Evolutionary conservation across 1,140 invertebrate species (phyloP).

Genomic region (Eurosta solidaginis): DNA sequence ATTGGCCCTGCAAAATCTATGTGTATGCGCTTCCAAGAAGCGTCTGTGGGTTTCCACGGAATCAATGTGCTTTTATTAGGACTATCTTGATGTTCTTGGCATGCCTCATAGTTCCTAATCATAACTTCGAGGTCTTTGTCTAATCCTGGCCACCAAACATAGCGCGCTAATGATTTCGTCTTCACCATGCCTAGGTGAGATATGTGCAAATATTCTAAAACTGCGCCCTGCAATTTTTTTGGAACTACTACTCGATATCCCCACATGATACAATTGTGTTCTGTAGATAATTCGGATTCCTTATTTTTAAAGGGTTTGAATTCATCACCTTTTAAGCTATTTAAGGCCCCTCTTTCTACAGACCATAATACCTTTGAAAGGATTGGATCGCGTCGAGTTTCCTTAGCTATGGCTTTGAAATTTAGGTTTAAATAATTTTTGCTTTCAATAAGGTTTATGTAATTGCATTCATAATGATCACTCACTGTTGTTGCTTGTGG

Average conservation of each 20-base stretch:
- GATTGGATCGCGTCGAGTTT: too few species aligned
- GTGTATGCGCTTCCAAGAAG: conserved; percentile 1
- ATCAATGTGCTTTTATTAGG: conserved; percentile 31
- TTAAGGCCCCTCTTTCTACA: background rate
- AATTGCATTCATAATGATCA: too few species aligned
- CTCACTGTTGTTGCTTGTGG: too few species aligned
- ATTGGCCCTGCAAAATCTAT: conserved; percentile 23
- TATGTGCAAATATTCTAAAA: background rate
- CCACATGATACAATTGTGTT: conserved; percentile 36
- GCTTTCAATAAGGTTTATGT: too few species aligned
- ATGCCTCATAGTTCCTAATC: background rate
- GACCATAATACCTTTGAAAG: too few species aligned
- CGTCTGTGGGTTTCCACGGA: conserved; percentile 27
- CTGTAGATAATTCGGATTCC: conserved; percentile 37
- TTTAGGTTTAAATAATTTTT: too few species aligned
- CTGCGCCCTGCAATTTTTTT: background rate
- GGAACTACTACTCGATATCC: conserved; percentile 3
- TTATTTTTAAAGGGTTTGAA: conserved; percentile 32
- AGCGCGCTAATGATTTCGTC: conserved; percentile 4
- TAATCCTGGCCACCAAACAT: conserved; percentile 17
- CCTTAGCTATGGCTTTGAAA: too few species aligned
- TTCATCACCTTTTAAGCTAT: background rate
- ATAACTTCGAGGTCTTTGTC: background rate
- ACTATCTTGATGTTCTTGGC: conserved; percentile 2
- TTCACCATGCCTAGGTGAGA: conserved; percentile 24